These are phyloP conservation scores for Archivesica marissinica DNA, from an alignment of 1,140 invertebrate species.

Conservation along the genomic window DNA sequence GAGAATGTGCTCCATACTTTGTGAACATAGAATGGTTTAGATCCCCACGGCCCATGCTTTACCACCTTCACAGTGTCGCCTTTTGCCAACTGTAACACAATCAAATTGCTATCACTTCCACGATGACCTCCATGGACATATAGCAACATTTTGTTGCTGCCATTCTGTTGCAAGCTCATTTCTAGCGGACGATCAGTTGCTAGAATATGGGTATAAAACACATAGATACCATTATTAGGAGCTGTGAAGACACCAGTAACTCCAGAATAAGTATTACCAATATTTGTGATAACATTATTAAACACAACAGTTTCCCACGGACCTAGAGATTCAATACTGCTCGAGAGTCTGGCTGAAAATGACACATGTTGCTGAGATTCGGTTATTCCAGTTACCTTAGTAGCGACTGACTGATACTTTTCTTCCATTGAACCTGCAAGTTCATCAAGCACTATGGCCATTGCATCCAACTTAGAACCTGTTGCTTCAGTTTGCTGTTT, in stretches of 20 bases:
- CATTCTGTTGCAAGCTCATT: slow-evolving; percentile 10
- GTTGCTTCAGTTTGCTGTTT: background rate
- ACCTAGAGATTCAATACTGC: background rate
- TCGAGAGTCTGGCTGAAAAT: background rate
- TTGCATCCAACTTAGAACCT: background rate
- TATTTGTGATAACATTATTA: background rate
- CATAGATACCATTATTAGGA: background rate
- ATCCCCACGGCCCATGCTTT: slow-evolving; percentile 27
- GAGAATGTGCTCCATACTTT: background rate
- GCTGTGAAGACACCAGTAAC: background rate
- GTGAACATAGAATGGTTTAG: slow-evolving; percentile 13
- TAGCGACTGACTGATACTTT: background rate
- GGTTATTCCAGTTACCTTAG: background rate
- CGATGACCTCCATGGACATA: background rate
- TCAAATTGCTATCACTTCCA: slow-evolving; percentile 1
- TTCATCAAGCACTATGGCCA: background rate
- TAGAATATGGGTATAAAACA: slow-evolving; percentile 12
- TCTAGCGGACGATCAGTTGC: background rate
- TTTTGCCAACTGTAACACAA: background rate
- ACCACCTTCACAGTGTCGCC: slow-evolving; percentile 13
- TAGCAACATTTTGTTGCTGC: background rate
- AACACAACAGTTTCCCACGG: slow-evolving; percentile 17
- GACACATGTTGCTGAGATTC: background rate
- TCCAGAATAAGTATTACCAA: background rate
- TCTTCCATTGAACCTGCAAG: background rate